Base-by-base conservation (phyloP, 2,797 vertebrate species). In the Synaphobranchus kaupii region DNA sequence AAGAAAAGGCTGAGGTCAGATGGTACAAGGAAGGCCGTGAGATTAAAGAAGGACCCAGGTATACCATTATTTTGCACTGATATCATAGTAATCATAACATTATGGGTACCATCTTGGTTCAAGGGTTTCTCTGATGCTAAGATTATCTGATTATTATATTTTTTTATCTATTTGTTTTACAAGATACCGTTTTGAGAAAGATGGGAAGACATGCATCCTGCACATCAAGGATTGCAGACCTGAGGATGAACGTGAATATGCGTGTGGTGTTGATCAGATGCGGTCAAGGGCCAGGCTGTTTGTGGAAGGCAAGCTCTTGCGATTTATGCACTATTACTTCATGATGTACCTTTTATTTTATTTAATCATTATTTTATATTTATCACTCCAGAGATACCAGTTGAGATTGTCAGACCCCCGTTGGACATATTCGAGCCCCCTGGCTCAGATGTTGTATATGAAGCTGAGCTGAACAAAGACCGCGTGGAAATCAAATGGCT, bases 231-330 rank as follows among this genome's bases (percentile, higher is more conserved):
- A 98, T 90, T 99, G 98, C 92, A 95, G 98, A 94, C 96, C 97
- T 9, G 97, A 99, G 78, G 98, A 99, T 90, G 98, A 99, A 89
- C 98, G 98, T 94, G 98, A 99, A 95, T 99, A 99, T 85, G 97
- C 98, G 78, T 99, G 98, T 90, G 98, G 98, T 13, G 96, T 99
- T n/a, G 98, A 99, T 13, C 98, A 99, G 39, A 98, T 97, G 89
- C 97, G 95, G 91, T 97, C 98, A 86, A 96, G 97, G 90, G 98
- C 98, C 87, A 96, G 97, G 88, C 98, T 99, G 86, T 99, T 99
- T 91, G 98, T 99, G 90, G 98, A 99, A 95, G 98, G 98, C 97
- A 94, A 71, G 58, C 13, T 44, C 86, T 63, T 83, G 84, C 71
- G n/a, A 63, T 84, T 84, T 66, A 47, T 20, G 5, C 17, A 78